These are phyloP conservation scores for Cantharis lateralis DNA, from an alignment of 2,888 invertebrate genomes.

Conservation along the genomic window DNA sequence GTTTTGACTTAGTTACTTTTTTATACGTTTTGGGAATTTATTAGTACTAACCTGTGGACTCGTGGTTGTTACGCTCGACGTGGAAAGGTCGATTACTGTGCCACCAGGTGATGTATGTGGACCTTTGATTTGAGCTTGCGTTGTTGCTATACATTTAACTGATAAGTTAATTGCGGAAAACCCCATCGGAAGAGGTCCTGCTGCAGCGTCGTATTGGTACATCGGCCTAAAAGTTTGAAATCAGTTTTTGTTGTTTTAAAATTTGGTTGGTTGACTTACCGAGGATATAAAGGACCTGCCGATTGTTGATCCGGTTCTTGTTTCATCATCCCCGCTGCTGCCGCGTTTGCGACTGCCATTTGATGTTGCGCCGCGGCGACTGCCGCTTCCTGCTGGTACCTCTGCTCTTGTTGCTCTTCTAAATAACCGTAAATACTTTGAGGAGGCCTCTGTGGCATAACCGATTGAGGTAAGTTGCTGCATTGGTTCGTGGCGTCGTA, in stretches of 20 bases:
- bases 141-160: conserved; percentile 81
- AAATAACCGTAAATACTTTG: conserved; percentile 67
- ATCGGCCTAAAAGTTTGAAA: conserved; percentile 65
- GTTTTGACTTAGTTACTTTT: conserved; percentile 28
- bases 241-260: neutral
- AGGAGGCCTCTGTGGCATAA: conserved; percentile 56
- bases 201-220: conserved; percentile 80
- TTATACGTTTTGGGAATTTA: conserved; percentile 17
- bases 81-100: conserved; percentile 84
- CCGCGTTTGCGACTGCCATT: conserved; percentile 59
- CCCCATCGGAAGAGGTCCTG: conserved; percentile 72
- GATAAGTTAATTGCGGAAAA: conserved; percentile 83
- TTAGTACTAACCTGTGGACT: conserved; percentile 75
- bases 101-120: conserved; percentile 76
- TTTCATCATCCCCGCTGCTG: conserved; percentile 67
- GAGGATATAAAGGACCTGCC: conserved; percentile 75
- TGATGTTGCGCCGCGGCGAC: conserved; percentile 58
- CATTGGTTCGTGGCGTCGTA: conserved; percentile 61
- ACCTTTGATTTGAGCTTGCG: conserved; percentile 68
- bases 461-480: conserved; percentile 56
- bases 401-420: conserved; percentile 65
- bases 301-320: conserved; percentile 71
- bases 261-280: conserved; percentile 53
- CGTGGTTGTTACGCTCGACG: conserved; percentile 80
- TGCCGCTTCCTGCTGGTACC: conserved; percentile 64